Conservation (phyloP, 2,888 invertebrate species). For the Oscheius onirici region DNA sequence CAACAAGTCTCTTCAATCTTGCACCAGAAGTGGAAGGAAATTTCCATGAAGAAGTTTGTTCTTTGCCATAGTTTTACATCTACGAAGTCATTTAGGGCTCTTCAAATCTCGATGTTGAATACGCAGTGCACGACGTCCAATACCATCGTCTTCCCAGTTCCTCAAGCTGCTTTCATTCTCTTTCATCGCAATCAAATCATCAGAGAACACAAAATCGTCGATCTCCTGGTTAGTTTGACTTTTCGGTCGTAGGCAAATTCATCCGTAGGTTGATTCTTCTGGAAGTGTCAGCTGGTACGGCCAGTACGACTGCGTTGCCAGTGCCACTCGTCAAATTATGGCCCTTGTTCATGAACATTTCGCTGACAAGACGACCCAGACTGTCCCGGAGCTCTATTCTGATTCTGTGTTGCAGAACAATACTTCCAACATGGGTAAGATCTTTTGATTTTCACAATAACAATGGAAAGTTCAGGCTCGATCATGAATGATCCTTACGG, state of each 20-base stretch:
- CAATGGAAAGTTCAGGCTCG: no score
- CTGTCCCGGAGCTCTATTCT: constrained; percentile 6
- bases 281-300: constrained; percentile 34
- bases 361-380: not conserved
- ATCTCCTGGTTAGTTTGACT: constrained; percentile 7
- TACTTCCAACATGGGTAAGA: not conserved
- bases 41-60: constrained; percentile 25
- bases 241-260: not conserved
- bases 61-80: not conserved
- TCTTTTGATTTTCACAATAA: not conserved
- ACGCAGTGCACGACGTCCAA: constrained; percentile 22
- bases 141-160: not conserved
- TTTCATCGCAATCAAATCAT: constrained; percentile 12
- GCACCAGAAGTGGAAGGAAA: constrained; percentile 26
- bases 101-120: constrained; percentile 16
- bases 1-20: not conserved
- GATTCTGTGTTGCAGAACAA: not conserved
- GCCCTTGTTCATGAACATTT: constrained; percentile 20
- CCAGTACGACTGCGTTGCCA: constrained; percentile 10
- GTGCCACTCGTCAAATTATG: constrained; percentile 11
- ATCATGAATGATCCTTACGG: no score
- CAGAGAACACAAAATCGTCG: constrained; percentile 22
- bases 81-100: not conserved
- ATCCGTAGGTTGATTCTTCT: constrained; percentile 14
- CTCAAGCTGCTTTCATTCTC: constrained; percentile 29